Evolutionary conservation across 2,797 vertebrate genomes (phyloP), one percentile per base, ranked within the genome.

Genomic region (Buceros bicornis): DNA sequence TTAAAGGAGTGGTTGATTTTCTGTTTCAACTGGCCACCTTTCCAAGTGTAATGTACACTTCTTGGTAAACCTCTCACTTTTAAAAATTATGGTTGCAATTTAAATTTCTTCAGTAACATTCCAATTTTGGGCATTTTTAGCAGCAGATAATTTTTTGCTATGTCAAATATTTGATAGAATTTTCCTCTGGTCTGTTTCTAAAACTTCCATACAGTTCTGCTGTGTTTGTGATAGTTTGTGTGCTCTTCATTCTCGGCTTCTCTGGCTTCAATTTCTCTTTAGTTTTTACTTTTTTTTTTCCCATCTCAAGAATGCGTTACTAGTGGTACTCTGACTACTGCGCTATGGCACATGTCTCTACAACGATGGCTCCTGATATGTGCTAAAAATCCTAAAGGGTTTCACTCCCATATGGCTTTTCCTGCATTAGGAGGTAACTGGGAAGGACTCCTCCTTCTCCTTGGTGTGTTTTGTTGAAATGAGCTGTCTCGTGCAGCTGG

Each of bases 401-500:
- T 94, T 78, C 47, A 28, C 72, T 95, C 93, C 90, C 94, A 91
- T 94, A 78, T 93, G 93, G 67, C 61, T 90, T 93, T 81, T 70
- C 74, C 71, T 95, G 1, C 95, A 90, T 95, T 95, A 96, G 73
- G 73, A 96, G 72, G 79, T 73, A 94, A 93, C 89, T 93, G 82
- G 61, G 64, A 35, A 91, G 67, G 93, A 48, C 74, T 94, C 21
- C 33, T 94, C 57, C 91, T 89, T 94, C 81, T 91, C 70, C 43
- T 69, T 11, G n/a, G 37, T 84, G 28, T 78, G 57, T 93, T 96
- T 93, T 53, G 82, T 72, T 81, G 86, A 96, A 94, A 93, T 81
- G 88, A 97, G 92, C 95, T 82, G 53, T 82, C 74, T 70, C 0
- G 5, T 95, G 88, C 94, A 96, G 95, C 96, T 94, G 92, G 93